Base-by-base conservation (phyloP, 2,113 vertebrate genomes). In the Hippocampus mohnikei region DNA sequence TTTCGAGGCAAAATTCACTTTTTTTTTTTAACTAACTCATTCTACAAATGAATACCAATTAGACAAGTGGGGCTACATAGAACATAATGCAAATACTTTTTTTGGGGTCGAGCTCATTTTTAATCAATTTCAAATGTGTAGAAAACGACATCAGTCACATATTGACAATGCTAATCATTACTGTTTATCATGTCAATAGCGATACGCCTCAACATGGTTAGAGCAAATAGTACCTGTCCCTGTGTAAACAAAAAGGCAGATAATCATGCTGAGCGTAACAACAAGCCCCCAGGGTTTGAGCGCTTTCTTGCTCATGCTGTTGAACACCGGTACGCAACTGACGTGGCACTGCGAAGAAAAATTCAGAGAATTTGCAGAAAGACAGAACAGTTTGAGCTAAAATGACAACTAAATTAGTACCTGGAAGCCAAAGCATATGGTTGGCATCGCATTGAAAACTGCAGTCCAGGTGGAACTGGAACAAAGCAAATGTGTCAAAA, bases 371-470 rank as follows among this genome's bases (percentile, higher is more conserved):
- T 33, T 46, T 27, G 61, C 13, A 13, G 29, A 74, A 74, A 3
- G 53, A 37, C 48, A 16, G 3, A 5, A 23, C 21, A 29, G 20
- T 18, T 20, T 41, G 25, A 75, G 48, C 20, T 73, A 20, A 73
- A 67, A 67, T 55, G 20, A 67, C 27, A 72, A 15, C 7, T 77
- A 80, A 73, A 59, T 18, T 23, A 74, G 10, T 92, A 96, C 96
- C 95, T 98, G 95, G 85, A 95, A 96, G 69, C 96, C 96, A 44
- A 98, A 98, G 91, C 96, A 98, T 81, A 96, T 96, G 85, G 95
- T 96, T 80, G 96, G 96, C 93, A 96, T 92, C 48, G 95, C 95
- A 16, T 97, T 98, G 89, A 98, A 95, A 81, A 95, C 90, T 0
- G 95, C 94, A 3, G 92, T 93, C 96, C 96, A 97, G 37, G 93